Base-by-base conservation (phyloP, 2,113 vertebrate genomes). In the Coregonus clupeaformis region DNA sequence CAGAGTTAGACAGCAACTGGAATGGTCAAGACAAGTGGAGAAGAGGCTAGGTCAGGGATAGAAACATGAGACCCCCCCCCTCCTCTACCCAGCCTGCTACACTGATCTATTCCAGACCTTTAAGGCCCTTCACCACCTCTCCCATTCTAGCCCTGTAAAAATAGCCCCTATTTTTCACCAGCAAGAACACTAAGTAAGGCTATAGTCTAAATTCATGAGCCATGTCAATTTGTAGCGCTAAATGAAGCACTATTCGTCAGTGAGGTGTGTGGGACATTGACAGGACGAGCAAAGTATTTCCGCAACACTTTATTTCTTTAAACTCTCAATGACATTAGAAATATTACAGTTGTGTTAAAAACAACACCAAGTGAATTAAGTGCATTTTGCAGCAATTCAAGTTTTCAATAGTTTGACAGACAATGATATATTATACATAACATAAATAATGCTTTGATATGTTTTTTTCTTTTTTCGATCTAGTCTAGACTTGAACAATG, bases 281-380 rank as follows among this genome's bases (percentile, higher is more conserved):
- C 18, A 13, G 18, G 65, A 67, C 3, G 6, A 7, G 29, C 0
- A n/a, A 36, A 16, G 18, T 18, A 20, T 79, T 68, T 68, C 64
- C 72, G 69, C 64, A 73, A 71, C 49, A 67, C 71, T 87, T 87
- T 87, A 87, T 85, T 87, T 87, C 82, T 85, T 75, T 69, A 84
- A 85, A 81, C 80, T 30, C 73, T 52, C 73, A 82, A 69, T 74
- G 79, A 82, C 73, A 83, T 42, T 74, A 49, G 2, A 75, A 68
- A 18, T 66, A 71, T 75, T 73, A 73, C 71, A 82, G 69, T 71
- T 83, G 49, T 78, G 72, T 79, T 55, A 49, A 62, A 63, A 68
- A 75, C 27, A 67, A 52, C 49, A 52, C 49, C 49, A 52, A 52
- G 49, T 52, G 49, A 52, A 32, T 78, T 71, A 82, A 75, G 77